Evolutionary conservation across 2,888 invertebrate genomes (phyloP), one percentile per base, ranked within the genome.

Genomic region (Lasioglossum morio): DNA sequence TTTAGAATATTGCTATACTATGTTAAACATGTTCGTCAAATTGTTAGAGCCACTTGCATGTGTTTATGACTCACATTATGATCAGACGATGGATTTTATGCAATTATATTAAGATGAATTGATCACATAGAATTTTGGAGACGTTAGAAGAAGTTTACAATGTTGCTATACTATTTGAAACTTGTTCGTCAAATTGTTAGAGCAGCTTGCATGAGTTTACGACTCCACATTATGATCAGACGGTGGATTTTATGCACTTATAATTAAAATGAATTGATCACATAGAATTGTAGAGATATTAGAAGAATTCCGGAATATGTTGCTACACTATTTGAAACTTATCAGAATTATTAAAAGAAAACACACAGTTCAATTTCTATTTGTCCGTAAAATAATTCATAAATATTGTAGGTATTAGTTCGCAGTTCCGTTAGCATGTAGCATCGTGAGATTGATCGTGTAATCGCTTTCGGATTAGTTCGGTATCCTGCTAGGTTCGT

Each of bases 401-500:
- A 3, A 53, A 53, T 53, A 53, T 66, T 19, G 19, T 10, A 19
- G 19, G 30, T 30, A 30, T 7, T 3, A 66, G 66, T 34, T 34
- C 1, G 30, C 63, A 66, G 16, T 66, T 34, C 1, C 19, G 3
- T 8, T 16, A 34, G 2, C 19, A 34, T 30, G 53, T 53, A 53
- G 53, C 23, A 23, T 70, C 43, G 40, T 14, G n/a, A 14, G n/a
- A 43, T 40, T n/a, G 60, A 60, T 19, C 10, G 63, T 43, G 12
- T 40, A 72, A 75, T 72, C 72, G 37, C n/a, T 48, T 76, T 37
- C 30, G 70, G 57, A 82, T 77, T 83, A 53, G 16, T 30, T 16
- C n/a, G 10, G 19, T 14, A 5, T 16, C 4, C 30, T 40, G 30
- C 53, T 73, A 23, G 30, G 40, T 70, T 4, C n/a, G 72, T 16